These are phyloP conservation scores for Chrysemys picta DNA, from an alignment of 2,113 vertebrate species.

Conservation along the genomic window DNA sequence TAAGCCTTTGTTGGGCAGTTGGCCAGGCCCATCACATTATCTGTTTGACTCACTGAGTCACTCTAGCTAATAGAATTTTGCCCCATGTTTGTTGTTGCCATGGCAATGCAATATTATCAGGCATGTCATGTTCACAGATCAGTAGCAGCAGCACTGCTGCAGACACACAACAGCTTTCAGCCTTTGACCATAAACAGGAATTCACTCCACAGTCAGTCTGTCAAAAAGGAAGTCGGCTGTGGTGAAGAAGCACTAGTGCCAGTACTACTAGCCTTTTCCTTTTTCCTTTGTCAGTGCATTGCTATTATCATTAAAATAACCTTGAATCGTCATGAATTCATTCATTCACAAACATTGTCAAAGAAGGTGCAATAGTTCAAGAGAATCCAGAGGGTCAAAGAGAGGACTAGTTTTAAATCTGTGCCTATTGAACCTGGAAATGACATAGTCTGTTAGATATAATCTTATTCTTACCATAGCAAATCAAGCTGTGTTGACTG, in stretches of 20 bases:
- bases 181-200: constrained; percentile 86
- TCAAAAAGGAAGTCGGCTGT: constrained; percentile 85
- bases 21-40: constrained; percentile 83
- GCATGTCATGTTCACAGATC: constrained; percentile 89
- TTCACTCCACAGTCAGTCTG: constrained; percentile 84
- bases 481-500: constrained; percentile 87
- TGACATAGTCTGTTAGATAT: constrained; percentile 85
- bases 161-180: constrained; percentile 84
- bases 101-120: constrained; percentile 87
- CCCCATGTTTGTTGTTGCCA: constrained; percentile 90
- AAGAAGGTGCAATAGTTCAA: constrained; percentile 86
- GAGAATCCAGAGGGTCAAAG: constrained; percentile 85
- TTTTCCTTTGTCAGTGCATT: constrained; percentile 78
- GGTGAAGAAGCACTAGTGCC: constrained; percentile 75
- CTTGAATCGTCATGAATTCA: constrained; percentile 88
- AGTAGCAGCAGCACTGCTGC: constrained; percentile 80
- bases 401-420: constrained; percentile 86
- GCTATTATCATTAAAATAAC: constrained; percentile 93
- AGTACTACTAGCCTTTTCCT: constrained; percentile 77
- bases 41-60: constrained; percentile 88
- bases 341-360: constrained; percentile 93
- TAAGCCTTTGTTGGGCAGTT: constrained; percentile 81
- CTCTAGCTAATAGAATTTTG: constrained; percentile 87
- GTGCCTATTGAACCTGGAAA: constrained; percentile 87
- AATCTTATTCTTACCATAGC: constrained; percentile 87